These are phyloP conservation scores for Uloborus plumipes DNA, from an alignment of 2,888 invertebrate genomes.

Conservation along the genomic window DNA sequence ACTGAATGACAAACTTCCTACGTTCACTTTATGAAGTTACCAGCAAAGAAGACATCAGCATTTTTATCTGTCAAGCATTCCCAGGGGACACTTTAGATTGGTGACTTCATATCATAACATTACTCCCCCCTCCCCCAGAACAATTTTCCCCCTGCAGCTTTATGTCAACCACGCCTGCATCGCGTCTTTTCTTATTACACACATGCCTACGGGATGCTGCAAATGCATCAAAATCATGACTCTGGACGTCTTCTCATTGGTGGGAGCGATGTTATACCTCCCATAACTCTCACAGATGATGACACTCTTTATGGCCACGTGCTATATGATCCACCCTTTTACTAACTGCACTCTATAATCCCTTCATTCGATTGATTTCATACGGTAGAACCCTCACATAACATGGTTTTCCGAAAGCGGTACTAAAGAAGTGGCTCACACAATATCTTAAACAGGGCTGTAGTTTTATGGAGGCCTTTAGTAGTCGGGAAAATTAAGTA, in stretches of 20 bases:
- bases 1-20: too few relatives aligned
- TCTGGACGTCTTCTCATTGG: constrained; percentile 21
- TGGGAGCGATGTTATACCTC: constrained; percentile 25
- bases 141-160: constrained; percentile 17
- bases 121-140: too few relatives aligned
- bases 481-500: too few relatives aligned
- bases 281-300: constrained; percentile 54
- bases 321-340: constrained; percentile 33
- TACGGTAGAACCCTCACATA: constrained; percentile 5
- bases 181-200: constrained; percentile 35
- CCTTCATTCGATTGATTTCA: constrained; percentile 47
- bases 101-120: too few relatives aligned
- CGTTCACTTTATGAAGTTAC: too few relatives aligned
- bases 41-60: too few relatives aligned
- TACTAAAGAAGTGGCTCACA: constrained; percentile 14
- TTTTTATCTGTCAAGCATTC: too few relatives aligned
- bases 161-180: constrained; percentile 25
- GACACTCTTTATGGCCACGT: constrained; percentile 45
- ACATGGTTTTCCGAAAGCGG: constrained; percentile 5
- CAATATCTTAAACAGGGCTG: neutral
- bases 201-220: constrained; percentile 29
- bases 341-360: constrained; percentile 38
- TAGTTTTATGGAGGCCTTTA: constrained; percentile 18
- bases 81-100: too few relatives aligned
- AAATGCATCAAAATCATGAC: constrained; percentile 31